Conservation (phyloP, 2,113 vertebrate genomes). For the Xenopus borealis region DNA sequence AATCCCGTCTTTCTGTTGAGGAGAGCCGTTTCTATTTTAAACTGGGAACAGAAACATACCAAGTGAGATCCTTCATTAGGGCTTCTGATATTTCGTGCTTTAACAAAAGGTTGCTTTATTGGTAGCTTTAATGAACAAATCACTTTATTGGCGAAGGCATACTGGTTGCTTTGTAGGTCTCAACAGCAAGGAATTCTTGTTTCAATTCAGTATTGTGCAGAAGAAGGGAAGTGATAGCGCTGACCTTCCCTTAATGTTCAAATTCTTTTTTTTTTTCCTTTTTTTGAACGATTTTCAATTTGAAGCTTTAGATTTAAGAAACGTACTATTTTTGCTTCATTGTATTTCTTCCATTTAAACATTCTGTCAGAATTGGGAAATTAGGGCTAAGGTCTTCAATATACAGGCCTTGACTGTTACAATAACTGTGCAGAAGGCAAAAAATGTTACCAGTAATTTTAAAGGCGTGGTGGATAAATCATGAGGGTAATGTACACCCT, state of each 20-base stretch:
- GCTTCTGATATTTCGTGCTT: constrained; percentile 71
- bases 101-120: constrained; percentile 79
- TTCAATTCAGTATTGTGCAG: constrained; percentile 76
- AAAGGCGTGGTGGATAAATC: no score
- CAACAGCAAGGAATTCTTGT: constrained; percentile 72
- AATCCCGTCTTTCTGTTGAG: constrained; percentile 11
- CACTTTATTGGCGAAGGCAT: constrained; percentile 74
- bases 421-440: no score
- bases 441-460: no score
- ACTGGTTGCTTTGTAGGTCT: constrained; percentile 75
- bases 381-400: not conserved
- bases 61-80: constrained; percentile 60
- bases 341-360: not conserved
- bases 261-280: constrained; percentile 68
- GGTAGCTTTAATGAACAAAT: constrained; percentile 74
- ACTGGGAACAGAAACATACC: constrained; percentile 55
- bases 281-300: constrained; percentile 47
- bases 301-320: constrained; percentile 57
- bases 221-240: constrained; percentile 70
- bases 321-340: not conserved
- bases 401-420: no score
- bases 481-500: no score
- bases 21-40: constrained; percentile 55
- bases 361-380: not conserved
- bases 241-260: constrained; percentile 74